Conservation (phyloP, 1,140 invertebrate genomes). For the Triops cancriformis region DNA sequence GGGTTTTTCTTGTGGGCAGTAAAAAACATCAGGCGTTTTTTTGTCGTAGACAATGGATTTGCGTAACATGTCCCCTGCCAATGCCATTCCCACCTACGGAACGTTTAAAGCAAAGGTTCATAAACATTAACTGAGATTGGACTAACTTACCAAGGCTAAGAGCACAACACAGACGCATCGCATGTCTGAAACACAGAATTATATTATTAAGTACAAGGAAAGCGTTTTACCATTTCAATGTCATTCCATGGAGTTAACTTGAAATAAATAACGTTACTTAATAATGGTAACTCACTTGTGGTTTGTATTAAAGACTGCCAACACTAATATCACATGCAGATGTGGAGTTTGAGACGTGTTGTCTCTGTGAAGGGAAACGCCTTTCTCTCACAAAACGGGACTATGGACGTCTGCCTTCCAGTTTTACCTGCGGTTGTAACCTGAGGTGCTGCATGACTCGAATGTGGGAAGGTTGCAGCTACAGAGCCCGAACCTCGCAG, state of each 20-base stretch:
- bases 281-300: not conserved
- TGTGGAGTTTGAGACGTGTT: not conserved
- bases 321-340: not conserved
- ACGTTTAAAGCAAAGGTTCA: not conserved
- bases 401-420: not conserved
- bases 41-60: constrained; percentile 75
- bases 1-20: constrained; percentile 68
- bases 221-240: not conserved
- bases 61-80: constrained; percentile 61
- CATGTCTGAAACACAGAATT: not conserved
- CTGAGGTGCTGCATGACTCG: not conserved
- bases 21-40: constrained; percentile 73
- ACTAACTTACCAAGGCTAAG: not conserved
- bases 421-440: not conserved
- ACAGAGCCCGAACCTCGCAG: not conserved
- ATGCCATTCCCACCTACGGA: constrained; percentile 29
- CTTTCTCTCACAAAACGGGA: not conserved
- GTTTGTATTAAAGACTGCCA: not conserved
- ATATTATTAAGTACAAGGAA: not conserved
- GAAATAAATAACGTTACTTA: not conserved
- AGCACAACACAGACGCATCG: not conserved
- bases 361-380: constrained; percentile 9
- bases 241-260: not conserved
- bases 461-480: not conserved
- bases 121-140: not conserved